Percentiles rank a stretch among this genome's conserved stretches.
Conservation (phyloP, 1,140 invertebrate species). For the Elymnias hypermnestra region DNA sequence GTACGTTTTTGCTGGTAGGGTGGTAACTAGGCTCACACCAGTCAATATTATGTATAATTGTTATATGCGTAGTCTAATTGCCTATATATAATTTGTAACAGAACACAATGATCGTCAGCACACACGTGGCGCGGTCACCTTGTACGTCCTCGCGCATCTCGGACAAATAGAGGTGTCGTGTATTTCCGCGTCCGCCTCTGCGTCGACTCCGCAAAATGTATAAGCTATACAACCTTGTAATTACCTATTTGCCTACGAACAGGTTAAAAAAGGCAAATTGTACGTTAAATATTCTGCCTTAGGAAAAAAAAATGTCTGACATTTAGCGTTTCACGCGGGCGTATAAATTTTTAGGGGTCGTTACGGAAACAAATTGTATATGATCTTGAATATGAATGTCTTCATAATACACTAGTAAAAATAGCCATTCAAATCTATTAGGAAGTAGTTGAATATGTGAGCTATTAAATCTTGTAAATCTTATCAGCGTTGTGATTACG, state of each 20-base stretch:
- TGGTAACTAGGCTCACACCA: no score
- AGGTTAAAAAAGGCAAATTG: conserved; percentile 3
- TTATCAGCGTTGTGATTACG: conserved; percentile 2
- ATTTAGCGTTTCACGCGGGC: neutral
- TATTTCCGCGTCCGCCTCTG: conserved; percentile 47
- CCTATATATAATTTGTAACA: neutral
- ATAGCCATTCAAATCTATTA: neutral
- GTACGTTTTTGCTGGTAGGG: no score
- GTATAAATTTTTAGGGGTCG: neutral
- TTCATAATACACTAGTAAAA: neutral
- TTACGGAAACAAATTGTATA: neutral
- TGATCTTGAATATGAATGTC: neutral
- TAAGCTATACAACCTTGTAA: conserved; percentile 20
- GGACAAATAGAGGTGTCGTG: conserved; percentile 61
- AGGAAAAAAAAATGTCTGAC: neutral
- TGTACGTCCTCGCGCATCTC: conserved; percentile 58
- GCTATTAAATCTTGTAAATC: neutral
- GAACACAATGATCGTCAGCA: conserved; percentile 12
- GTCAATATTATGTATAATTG: no score
- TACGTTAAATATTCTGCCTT: conserved; percentile 1
- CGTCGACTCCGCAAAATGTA: conserved; percentile 21
- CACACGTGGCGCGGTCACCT: conserved; percentile 54
- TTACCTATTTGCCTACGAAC: conserved; percentile 13
- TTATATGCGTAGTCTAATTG: no score
- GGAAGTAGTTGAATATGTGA: neutral